Evolutionary conservation across 2,888 invertebrate genomes (phyloP).

Genomic region (Lasius platythorax): DNA sequence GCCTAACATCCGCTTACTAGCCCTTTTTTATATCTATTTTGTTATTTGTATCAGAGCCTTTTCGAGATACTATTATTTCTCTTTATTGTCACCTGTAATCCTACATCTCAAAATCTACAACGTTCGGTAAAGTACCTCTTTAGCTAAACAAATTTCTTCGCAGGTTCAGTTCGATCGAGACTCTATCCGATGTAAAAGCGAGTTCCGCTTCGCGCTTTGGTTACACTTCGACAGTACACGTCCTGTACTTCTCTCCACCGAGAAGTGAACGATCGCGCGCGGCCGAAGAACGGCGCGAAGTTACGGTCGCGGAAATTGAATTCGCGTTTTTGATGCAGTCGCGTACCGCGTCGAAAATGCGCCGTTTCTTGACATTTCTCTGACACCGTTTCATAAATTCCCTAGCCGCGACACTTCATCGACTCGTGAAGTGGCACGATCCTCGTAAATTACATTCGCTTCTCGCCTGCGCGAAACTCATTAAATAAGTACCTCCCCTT

Average conservation of each 20-base stretch:
- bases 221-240: slow-evolving; percentile 34
- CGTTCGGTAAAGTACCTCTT: neutral
- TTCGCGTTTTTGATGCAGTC: slow-evolving; percentile 46
- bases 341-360: slow-evolving; percentile 43
- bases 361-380: slow-evolving; percentile 39
- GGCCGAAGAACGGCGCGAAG: slow-evolving; percentile 29
- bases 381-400: slow-evolving; percentile 49
- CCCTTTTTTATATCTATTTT: too few species aligned
- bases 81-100: slow-evolving; percentile 4
- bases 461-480: slow-evolving; percentile 67
- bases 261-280: slow-evolving; percentile 42
- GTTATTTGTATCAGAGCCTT: too few species aligned
- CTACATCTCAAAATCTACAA: neutral
- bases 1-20: too few species aligned
- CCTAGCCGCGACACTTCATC: slow-evolving; percentile 42
- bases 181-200: slow-evolving; percentile 35
- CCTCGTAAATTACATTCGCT: slow-evolving; percentile 62
- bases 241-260: slow-evolving; percentile 21
- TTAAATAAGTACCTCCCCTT: slow-evolving; percentile 62
- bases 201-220: slow-evolving; percentile 3
- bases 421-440: slow-evolving; percentile 60
- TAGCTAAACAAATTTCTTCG: slow-evolving; percentile 31
- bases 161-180: slow-evolving; percentile 15
- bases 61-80: neutral
- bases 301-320: slow-evolving; percentile 51